phyloP scores from a whole-genome alignment of 1,140 invertebrate species.

The Triops cancriformis region DNA sequence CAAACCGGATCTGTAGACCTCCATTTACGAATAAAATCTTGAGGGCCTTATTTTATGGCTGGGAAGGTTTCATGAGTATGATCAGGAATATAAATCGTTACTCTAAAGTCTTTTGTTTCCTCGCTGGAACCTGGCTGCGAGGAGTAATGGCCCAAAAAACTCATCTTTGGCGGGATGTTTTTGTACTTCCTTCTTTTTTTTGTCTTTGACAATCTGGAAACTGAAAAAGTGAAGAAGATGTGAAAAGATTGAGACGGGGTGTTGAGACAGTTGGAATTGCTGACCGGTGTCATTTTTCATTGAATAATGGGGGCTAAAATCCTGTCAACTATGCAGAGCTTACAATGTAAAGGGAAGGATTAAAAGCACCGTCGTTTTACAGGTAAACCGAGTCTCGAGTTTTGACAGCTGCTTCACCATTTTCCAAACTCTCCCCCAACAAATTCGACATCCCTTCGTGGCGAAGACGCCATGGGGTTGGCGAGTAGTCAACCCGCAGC shows the following conservation, averaged over 20 bases:
- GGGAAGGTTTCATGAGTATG: neutral
- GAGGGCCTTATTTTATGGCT: neutral
- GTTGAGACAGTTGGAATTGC: neutral
- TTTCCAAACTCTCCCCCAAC: neutral
- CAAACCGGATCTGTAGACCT: neutral
- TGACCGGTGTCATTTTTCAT: neutral
- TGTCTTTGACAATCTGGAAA: too few relatives aligned
- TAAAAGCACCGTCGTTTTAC: neutral
- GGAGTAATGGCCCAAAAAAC: neutral
- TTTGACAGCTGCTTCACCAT: neutral
- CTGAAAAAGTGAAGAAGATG: neutral
- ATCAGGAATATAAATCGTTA: conserved; percentile 6
- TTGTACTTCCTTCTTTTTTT: neutral
- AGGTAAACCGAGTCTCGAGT: neutral
- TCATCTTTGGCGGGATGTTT: neutral
- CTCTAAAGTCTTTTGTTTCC: neutral
- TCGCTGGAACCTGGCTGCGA: neutral
- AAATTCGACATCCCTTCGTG: neutral
- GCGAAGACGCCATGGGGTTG: too few relatives aligned
- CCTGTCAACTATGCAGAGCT: neutral
- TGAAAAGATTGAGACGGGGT: neutral
- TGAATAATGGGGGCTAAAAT: neutral
- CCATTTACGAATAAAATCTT: neutral
- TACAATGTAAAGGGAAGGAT: neutral
- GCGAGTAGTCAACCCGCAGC: too few relatives aligned